These are phyloP conservation scores for Xylocopa sonorina DNA, from an alignment of 1,140 invertebrate genomes.

Conservation along the genomic window DNA sequence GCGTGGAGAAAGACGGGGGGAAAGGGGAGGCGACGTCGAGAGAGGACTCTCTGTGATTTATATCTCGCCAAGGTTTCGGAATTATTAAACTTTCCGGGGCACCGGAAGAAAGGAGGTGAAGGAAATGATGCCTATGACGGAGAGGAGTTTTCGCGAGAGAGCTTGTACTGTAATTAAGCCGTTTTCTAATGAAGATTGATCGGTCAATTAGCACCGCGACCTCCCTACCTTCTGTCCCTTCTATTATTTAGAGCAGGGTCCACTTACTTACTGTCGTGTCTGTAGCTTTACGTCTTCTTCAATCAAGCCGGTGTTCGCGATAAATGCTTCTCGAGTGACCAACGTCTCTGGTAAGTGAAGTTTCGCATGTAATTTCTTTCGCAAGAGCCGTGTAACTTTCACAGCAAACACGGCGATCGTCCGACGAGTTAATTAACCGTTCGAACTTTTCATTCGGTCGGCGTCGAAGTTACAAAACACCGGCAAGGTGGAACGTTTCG, in stretches of 20 bases:
- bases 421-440: conserved; percentile 1
- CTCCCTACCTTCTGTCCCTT: conserved; percentile 70
- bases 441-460: neutral
- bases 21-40: conserved; percentile 47
- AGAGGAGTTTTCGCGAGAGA: conserved; percentile 37
- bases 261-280: neutral
- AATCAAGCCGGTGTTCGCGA: neutral
- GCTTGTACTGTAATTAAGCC: conserved; percentile 76
- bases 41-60: conserved; percentile 71
- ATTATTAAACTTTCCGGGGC: conserved; percentile 66
- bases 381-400: neutral
- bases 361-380: neutral
- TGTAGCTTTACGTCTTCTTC: neutral
- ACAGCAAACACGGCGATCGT: neutral
- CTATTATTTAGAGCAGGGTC: conserved; percentile 58
- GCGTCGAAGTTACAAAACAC: conserved; percentile 15
- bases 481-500: conserved; percentile 5
- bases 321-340: too few relatives aligned
- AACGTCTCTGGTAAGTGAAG: neutral
- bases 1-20: conserved; percentile 44
- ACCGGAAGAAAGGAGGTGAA: conserved; percentile 22
- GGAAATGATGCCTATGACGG: conserved; percentile 9
- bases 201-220: conserved; percentile 73
- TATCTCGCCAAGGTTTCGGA: conserved; percentile 72
- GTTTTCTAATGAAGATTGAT: conserved; percentile 79